A percentile compares a stretch with the other conserved stretches of the same genome.
These are phyloP conservation scores for Ivindomyrus marchei DNA, from an alignment of 2,113 vertebrate species.

Conservation along the genomic window DNA sequence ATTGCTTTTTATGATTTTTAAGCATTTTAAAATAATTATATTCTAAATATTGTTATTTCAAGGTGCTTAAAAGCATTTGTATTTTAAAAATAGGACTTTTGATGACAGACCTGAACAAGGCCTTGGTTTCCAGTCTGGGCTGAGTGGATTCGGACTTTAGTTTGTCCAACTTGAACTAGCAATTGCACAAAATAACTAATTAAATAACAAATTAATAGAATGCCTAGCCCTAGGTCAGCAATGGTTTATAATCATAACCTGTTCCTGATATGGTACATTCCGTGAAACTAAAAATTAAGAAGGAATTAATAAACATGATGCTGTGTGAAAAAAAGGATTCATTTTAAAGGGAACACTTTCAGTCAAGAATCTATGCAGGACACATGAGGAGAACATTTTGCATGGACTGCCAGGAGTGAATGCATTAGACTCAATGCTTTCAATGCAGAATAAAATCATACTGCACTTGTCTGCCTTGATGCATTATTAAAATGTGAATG, in stretches of 20 bases:
- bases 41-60: background rate
- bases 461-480: background rate
- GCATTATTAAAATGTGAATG: background rate
- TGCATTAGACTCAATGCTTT: background rate
- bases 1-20: background rate
- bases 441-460: background rate
- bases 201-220: background rate
- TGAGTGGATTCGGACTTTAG: background rate
- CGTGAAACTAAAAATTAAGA: background rate
- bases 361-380: background rate
- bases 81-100: background rate
- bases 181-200: background rate
- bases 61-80: background rate
- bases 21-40: background rate
- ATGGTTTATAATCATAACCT: background rate
- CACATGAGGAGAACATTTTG: background rate
- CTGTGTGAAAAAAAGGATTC: background rate
- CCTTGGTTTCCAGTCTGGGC: background rate
- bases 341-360: background rate
- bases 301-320: background rate
- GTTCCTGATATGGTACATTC: background rate
- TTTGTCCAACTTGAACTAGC: background rate
- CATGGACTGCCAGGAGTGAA: background rate
- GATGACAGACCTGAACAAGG: background rate
- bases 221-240: background rate